Percentiles rank a stretch among this genome's conserved stretches.
Evolutionary conservation across 1,140 invertebrate species (phyloP).

Genomic region (Bombus haemorrhoidalis): DNA sequence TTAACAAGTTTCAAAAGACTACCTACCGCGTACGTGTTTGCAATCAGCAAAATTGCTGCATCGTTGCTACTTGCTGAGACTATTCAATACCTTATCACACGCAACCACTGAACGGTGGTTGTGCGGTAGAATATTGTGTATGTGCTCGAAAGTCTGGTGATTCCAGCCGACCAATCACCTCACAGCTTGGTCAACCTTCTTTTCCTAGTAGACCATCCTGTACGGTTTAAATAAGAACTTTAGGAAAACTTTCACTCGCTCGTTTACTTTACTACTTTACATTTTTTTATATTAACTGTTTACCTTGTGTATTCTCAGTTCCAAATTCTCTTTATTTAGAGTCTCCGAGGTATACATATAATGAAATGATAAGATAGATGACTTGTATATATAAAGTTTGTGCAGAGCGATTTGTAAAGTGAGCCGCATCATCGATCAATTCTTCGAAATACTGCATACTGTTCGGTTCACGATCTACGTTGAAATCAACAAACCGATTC

Average conservation of each 20-base stretch:
- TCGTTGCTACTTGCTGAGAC: neutral
- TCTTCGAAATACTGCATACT: neutral
- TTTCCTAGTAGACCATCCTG: neutral
- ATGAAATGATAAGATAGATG: no score
- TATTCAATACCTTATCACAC: constrained; percentile 5
- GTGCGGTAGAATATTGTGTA: neutral
- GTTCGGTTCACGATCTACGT: neutral
- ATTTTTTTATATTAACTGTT: neutral
- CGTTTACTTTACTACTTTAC: neutral
- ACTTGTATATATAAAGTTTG: neutral
- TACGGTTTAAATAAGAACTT: neutral
- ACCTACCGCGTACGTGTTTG: neutral
- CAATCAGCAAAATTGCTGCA: neutral
- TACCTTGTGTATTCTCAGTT: neutral
- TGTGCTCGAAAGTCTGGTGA: constrained; percentile 13
- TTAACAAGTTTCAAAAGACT: constrained; percentile 13
- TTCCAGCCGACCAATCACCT: constrained; percentile 8
- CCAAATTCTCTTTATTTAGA: neutral
- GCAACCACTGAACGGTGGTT: neutral
- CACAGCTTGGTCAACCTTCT: neutral
- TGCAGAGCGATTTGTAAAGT: no score
- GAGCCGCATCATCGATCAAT: neutral
- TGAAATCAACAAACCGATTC: constrained; percentile 13
- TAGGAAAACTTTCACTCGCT: neutral
- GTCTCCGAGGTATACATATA: no score